Conservation (phyloP, 2,888 invertebrate species). For the Ophion obscuratus region DNA sequence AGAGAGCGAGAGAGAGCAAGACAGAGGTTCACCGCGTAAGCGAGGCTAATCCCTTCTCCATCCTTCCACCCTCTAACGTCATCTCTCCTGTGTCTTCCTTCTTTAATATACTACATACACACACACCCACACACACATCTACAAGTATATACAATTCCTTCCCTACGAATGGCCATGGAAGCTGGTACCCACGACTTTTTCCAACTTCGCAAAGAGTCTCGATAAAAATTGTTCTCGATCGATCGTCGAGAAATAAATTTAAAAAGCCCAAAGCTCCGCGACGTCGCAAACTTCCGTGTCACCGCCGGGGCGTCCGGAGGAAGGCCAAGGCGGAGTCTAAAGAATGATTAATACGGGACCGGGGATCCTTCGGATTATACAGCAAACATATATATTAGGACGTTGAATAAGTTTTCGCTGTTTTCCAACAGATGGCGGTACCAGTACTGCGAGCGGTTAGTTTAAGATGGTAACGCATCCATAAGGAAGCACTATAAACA, state of each 20-base stretch:
- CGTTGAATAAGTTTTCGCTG: too few relatives aligned
- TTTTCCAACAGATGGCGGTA: too few relatives aligned
- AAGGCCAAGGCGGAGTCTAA: neutral
- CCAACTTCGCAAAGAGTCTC: constrained; percentile 49
- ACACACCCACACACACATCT: neutral
- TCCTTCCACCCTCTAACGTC: neutral
- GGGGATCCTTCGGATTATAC: neutral
- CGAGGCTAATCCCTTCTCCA: constrained; percentile 56
- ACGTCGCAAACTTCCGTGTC: too few relatives aligned
- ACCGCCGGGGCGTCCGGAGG: too few relatives aligned
- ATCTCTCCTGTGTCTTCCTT: constrained; percentile 38
- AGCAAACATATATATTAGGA: neutral
- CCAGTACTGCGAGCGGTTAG: too few relatives aligned
- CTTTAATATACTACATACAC: constrained; percentile 9
- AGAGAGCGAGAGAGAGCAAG: constrained; percentile 37
- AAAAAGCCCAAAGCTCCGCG: too few relatives aligned
- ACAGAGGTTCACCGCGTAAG: constrained; percentile 63
- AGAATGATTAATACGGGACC: constrained; percentile 10
- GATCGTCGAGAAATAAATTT: constrained; percentile 16
- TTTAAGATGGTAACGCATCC: too few relatives aligned
- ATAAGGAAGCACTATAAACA: too few relatives aligned
- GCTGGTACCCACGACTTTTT: constrained; percentile 24
- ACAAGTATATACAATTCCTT: constrained; percentile 14
- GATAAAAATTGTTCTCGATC: constrained; percentile 57
- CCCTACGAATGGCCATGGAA: constrained; percentile 41